Conservation (phyloP, 2,797 vertebrate genomes). For the Erethizon dorsatum region DNA sequence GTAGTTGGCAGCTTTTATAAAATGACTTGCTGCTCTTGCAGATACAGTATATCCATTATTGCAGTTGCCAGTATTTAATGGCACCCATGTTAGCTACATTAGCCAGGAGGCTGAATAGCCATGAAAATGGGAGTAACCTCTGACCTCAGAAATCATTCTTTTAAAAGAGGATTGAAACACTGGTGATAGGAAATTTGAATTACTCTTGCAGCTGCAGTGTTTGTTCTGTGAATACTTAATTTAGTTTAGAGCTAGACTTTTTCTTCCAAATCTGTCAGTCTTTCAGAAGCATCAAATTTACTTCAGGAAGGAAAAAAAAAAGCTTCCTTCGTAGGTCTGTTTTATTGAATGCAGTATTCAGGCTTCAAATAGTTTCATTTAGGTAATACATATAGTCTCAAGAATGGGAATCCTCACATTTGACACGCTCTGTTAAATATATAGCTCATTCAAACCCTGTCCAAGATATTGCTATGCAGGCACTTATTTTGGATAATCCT, state of each 20-base stretch:
- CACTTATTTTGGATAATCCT: slow-evolving; percentile 86
- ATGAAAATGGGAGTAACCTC: slow-evolving; percentile 79
- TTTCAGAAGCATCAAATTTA: slow-evolving; percentile 80
- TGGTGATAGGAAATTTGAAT: slow-evolving; percentile 82
- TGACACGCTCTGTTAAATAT: slow-evolving; percentile 81
- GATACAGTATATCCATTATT: slow-evolving; percentile 71
- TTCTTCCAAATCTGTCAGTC: slow-evolving; percentile 78
- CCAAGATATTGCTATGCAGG: slow-evolving; percentile 77
- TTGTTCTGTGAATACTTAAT: slow-evolving; percentile 83
- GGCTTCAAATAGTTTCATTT: slow-evolving; percentile 74
- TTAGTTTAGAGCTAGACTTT: slow-evolving; percentile 80
- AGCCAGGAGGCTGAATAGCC: slow-evolving; percentile 70
- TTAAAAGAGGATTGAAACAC: slow-evolving; percentile 80
- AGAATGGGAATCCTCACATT: slow-evolving; percentile 80
- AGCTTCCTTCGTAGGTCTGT: slow-evolving; percentile 75
- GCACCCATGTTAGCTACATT: slow-evolving; percentile 74
- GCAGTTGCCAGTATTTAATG: slow-evolving; percentile 70
- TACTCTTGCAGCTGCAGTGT: slow-evolving; percentile 79
- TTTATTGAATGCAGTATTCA: slow-evolving; percentile 65
- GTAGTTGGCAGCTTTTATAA: slow-evolving; percentile 63
- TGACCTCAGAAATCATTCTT: slow-evolving; percentile 78
- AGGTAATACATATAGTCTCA: slow-evolving; percentile 76
- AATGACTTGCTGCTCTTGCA: slow-evolving; percentile 69
- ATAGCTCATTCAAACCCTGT: slow-evolving; percentile 72
- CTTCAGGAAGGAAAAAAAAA: slow-evolving; percentile 65